A percentile compares a stretch with the other conserved stretches of the same genome.
Conservation (phyloP, 2,797 vertebrate genomes). For the Strix occidentalis region DNA sequence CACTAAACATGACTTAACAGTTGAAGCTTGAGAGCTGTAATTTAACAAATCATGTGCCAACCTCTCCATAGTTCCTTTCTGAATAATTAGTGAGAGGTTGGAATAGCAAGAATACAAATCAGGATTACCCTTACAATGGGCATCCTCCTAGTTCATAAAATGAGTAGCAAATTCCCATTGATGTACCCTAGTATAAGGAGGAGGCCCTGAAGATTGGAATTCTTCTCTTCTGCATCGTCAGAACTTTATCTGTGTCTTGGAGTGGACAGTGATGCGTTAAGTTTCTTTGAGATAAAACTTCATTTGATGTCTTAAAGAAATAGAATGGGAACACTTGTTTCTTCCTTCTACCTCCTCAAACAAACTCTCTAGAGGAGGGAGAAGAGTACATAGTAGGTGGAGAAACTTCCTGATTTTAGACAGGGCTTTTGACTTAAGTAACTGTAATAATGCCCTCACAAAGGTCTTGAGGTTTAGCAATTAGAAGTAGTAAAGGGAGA, state of each 20-base stretch:
- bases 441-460: background rate
- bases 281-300: background rate
- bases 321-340: background rate
- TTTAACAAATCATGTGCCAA: background rate
- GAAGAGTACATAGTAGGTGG: background rate
- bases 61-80: background rate
- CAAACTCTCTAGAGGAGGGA: background rate
- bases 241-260: background rate
- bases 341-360: background rate
- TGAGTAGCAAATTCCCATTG: background rate
- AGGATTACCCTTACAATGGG: background rate
- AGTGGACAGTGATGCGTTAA: background rate
- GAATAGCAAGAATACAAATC: background rate
- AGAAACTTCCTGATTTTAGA: background rate
- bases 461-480: background rate
- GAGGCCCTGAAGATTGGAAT: background rate
- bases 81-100: background rate
- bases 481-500: background rate
- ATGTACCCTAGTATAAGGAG: background rate
- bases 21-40: background rate
- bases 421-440: background rate
- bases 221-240: background rate
- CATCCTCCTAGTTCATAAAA: background rate
- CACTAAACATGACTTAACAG: background rate
- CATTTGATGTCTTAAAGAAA: background rate